Evolutionary conservation across 2,113 vertebrate genomes (phyloP).

Genomic region (Dicentrarchus labrax): DNA sequence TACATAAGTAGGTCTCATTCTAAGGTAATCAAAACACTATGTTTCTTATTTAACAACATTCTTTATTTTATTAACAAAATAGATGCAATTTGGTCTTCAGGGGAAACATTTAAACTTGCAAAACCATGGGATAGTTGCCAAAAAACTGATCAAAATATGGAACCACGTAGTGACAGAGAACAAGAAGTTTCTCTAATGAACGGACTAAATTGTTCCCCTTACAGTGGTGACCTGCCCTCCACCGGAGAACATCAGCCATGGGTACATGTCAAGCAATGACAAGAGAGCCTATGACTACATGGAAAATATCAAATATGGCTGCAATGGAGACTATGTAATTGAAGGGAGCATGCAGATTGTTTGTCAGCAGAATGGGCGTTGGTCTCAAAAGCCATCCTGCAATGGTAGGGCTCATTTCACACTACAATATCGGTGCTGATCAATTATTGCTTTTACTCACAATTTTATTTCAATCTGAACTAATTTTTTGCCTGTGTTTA

Average conservation of each 20-base stretch:
- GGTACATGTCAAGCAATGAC: constrained; percentile 50
- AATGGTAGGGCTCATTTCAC: constrained; percentile 55
- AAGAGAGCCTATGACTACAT: constrained; percentile 45
- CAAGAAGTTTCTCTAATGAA: neutral
- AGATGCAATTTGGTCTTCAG: neutral
- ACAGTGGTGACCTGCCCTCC: constrained; percentile 74
- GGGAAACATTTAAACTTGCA: neutral
- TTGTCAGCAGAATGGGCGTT: constrained; percentile 68
- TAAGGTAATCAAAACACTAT: too few species aligned
- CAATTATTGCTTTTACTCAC: neutral
- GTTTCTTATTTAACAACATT: too few species aligned
- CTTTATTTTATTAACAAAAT: too few species aligned
- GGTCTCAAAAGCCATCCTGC: constrained; percentile 79
- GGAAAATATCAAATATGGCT: constrained; percentile 73
- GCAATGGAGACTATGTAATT: constrained; percentile 53
- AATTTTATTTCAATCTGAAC: neutral
- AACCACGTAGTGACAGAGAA: neutral
- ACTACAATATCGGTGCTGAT: neutral
- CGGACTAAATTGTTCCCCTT: neutral
- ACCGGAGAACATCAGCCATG: constrained; percentile 65
- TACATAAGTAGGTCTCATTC: too few species aligned
- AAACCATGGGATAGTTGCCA: neutral
- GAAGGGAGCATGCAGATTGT: constrained; percentile 55
- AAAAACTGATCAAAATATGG: neutral
- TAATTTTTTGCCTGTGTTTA: neutral